Evolutionary conservation across 2,113 vertebrate genomes (phyloP), one percentile per base, ranked within the genome.

Genomic region (Gulo gulo): DNA sequence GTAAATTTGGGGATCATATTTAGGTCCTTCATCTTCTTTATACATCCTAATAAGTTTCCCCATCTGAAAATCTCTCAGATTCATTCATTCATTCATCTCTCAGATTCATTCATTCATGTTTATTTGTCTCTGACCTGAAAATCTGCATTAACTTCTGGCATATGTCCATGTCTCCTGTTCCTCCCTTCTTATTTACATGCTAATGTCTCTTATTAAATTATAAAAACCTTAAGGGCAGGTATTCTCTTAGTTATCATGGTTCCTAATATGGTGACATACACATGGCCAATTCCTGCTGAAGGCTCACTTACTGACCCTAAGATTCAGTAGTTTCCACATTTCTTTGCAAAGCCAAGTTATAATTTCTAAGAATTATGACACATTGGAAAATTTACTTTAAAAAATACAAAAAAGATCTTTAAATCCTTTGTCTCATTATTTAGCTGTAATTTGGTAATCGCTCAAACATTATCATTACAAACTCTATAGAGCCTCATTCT

Each of bases 391-490:
- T 13, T 67, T 87, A 6, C 50, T 92, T 95, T 94, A 23, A 71
- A 67, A 95, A 88, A 81, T 74, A 57, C 91, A 16, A 71, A 61
- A 95, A 88, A 81, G 67, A 50, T 52, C 21, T 94, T 97, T 9
- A 83, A 65, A 74, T 21, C 12, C 11, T 6, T 91, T 47, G 2
- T 57, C 15, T 93, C n/a, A 84, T 67, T 91, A 74, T 7, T 80
- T 93, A 71, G n/a, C 13, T 96, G 14, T 78, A 63, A 71, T 92
- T 88, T 92, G 26, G n/a, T 78, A 80, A 86, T 65, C 6, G 15
- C 91, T 96, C 76, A 89, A 91, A 69, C 34, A 47, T 39, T 95
- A 82, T 79, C 55, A 34, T 80, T 89, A n/a, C 18, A 94, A 65
- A 90, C 50, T 2, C 29, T 69, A 29, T 61, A 65, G 86, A 26